Conservation (phyloP, 2,113 vertebrate species). For the Galemys pyrenaicus region DNA sequence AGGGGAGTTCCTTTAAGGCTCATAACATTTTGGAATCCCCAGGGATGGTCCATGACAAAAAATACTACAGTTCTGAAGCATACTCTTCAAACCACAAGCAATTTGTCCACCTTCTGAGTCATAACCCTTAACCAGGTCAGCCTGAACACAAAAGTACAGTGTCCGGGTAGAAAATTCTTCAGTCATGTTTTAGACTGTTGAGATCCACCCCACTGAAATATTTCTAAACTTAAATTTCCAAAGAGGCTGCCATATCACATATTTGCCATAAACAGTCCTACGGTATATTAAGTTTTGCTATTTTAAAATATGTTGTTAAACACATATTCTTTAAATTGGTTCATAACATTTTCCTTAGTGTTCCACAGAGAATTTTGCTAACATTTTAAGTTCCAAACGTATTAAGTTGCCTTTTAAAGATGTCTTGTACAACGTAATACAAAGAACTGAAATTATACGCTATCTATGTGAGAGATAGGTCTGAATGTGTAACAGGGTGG, state of each 20-base stretch:
- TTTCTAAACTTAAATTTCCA: constrained; percentile 41
- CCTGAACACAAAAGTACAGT: constrained; percentile 55
- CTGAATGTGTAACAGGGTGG: no score
- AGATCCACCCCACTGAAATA: background rate
- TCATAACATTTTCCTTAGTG: background rate
- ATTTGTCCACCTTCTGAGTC: constrained; percentile 81
- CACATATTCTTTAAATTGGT: background rate
- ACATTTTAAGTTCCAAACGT: background rate
- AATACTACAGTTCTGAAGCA: constrained; percentile 70
- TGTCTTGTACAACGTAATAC: background rate
- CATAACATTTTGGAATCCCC: constrained; percentile 74
- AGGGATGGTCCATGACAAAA: constrained; percentile 77
- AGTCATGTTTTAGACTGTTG: constrained; percentile 35
- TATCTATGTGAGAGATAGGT: no score
- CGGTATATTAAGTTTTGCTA: background rate
- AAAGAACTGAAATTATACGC: background rate
- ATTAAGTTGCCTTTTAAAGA: background rate
- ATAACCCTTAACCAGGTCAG: constrained; percentile 61
- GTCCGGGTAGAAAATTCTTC: constrained; percentile 10
- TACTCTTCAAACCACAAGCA: constrained; percentile 77
- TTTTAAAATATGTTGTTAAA: background rate
- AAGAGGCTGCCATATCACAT: background rate
- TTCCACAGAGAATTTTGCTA: constrained; percentile 21
- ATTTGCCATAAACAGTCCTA: background rate
- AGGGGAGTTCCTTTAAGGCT: constrained; percentile 73